phyloP scores from a whole-genome alignment of 2,797 vertebrate species.

The Natrix natrix region DNA sequence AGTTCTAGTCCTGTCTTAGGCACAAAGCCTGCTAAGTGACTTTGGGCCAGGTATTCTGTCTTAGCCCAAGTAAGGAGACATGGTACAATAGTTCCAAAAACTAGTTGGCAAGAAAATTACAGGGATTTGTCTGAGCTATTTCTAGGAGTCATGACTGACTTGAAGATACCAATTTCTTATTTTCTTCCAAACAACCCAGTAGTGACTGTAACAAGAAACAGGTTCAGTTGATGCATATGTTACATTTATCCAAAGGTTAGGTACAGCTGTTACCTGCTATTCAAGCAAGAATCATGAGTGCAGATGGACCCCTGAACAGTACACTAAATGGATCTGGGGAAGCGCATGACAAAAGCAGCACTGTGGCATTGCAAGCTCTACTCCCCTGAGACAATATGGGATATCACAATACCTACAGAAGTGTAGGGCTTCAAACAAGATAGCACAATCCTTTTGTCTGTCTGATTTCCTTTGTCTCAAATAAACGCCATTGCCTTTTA shows the following conservation, averaged over 20 bases:
- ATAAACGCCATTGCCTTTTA: neutral
- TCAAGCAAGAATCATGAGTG: neutral
- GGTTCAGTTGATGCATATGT: neutral
- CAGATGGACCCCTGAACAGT: neutral
- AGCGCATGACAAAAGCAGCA: neutral
- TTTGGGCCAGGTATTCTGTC: neutral
- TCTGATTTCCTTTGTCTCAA: neutral
- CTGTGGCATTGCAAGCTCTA: neutral
- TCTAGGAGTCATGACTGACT: neutral
- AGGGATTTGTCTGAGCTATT: neutral
- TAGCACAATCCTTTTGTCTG: neutral
- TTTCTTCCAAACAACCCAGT: neutral
- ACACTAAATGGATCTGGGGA: neutral
- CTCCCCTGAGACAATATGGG: neutral
- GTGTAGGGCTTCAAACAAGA: neutral
- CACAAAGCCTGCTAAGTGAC: neutral
- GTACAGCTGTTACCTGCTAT: neutral
- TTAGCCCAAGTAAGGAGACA: neutral
- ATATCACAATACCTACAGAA: neutral
- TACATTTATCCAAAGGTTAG: neutral
- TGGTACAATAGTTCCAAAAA: neutral
- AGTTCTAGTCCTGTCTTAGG: neutral
- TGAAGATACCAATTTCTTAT: neutral
- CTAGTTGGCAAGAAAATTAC: neutral
- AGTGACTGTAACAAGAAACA: neutral